These are phyloP conservation scores for Scaptodrosophila latifasciaeformis DNA, from an alignment of 2,888 invertebrate species.

Conservation along the genomic window DNA sequence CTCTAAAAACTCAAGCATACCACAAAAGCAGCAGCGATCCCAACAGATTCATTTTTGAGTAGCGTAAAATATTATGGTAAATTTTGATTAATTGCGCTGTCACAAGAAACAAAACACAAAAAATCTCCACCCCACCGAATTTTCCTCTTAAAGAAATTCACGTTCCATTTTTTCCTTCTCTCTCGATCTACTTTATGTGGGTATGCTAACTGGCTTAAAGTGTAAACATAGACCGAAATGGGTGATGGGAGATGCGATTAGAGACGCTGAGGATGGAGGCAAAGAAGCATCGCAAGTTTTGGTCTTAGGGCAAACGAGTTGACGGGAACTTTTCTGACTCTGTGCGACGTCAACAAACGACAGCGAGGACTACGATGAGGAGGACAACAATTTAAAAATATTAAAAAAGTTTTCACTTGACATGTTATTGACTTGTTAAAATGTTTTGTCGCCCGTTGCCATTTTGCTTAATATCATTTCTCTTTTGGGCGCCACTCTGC, in stretches of 20 bases:
- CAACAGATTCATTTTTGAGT: constrained; percentile 45
- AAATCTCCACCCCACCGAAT: neutral
- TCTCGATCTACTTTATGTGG: too few species aligned
- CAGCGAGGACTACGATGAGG: too few species aligned
- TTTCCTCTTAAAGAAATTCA: too few species aligned
- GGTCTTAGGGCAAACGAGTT: constrained; percentile 37
- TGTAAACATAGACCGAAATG: neutral
- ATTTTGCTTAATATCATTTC: constrained; percentile 45
- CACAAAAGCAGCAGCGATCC: constrained; percentile 9
- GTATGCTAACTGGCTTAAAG: neutral
- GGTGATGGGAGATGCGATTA: too few species aligned
- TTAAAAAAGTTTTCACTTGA: constrained; percentile 69
- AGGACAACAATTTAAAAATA: constrained; percentile 64
- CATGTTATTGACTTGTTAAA: constrained; percentile 69
- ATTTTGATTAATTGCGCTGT: constrained; percentile 65
- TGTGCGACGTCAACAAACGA: too few species aligned
- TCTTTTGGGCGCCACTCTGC: constrained; percentile 24
- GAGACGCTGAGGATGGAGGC: neutral
- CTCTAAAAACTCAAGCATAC: constrained; percentile 21
- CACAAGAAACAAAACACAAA: constrained; percentile 28
- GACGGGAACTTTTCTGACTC: constrained; percentile 27
- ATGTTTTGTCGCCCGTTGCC: constrained; percentile 50
- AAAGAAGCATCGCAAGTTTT: neutral
- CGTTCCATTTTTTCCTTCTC: too few species aligned
- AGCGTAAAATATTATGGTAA: constrained; percentile 52